Evolutionary conservation across 2,113 vertebrate genomes (phyloP), one percentile per base, ranked within the genome.

Genomic region (Atherinomorus stipes): DNA sequence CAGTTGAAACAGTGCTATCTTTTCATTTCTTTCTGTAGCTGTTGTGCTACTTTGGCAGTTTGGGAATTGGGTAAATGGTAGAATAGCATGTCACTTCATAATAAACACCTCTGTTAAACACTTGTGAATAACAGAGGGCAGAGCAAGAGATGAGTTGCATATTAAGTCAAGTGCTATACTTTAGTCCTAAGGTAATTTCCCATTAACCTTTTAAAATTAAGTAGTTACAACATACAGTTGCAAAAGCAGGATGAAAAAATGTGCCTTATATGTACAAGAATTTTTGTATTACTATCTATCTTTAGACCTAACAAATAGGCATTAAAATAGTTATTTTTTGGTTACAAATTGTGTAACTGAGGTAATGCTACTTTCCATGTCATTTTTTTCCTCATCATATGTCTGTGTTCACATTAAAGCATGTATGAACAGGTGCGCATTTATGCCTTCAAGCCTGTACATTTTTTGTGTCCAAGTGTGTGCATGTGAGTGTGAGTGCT

Each of bases 401-500:
- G 31, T 47, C 3, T 38, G 13, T 44, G 28, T 56, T 64, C 53
- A 34, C 26, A 9, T 59, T n/a, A 50, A 9, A 49, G 26, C 42
- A 21, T 45, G 25, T 67, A 28, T 65, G 37, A 34, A n/a, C 37
- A 22, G 45, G 26, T 67, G 47, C 1, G 21, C 12, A 47, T 38
- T 45, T 22, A 31, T 68, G 34, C 52, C 34, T 57, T 51, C 0
- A n/a, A 59, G 23, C 71, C 21, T 13, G 50, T 47, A 12, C 56
- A 12, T 23, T 58, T 4, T 45, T 38, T 64, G 26, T 58, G 57
- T 31, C 40, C 40, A 54, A 61, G 64, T 56, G 50, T 37, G 40
- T 21, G 19, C 50, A 44, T 23, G 38, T 1, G 34, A 57, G 68
- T 76, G 49, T 70, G n/a, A n/a, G 54, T 1, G 19, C 2, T 4